Conservation (phyloP, 2,888 invertebrate species). For the Eutolmus rufibarbis region DNA sequence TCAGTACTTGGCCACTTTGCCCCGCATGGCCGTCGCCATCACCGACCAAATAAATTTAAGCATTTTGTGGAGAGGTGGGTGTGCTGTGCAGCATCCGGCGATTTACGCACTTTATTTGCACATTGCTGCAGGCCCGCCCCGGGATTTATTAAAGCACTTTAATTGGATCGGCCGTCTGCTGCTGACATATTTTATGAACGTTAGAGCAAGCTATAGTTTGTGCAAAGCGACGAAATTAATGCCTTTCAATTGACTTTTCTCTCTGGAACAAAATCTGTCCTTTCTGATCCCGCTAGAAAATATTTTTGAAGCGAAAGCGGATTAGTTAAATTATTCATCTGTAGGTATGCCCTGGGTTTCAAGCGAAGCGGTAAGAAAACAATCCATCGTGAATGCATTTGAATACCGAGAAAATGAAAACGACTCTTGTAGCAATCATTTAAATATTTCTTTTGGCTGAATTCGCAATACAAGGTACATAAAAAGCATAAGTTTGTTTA, state of each 20-base stretch:
- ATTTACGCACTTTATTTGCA: not conserved
- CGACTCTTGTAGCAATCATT: no score
- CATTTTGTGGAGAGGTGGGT: not conserved
- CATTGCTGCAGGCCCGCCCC: not conserved
- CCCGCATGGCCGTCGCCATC: not conserved
- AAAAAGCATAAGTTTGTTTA: no score
- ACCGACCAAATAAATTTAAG: not conserved
- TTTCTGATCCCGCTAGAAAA: not conserved
- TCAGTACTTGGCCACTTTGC: not conserved
- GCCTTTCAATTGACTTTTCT: not conserved
- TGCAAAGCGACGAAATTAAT: not conserved
- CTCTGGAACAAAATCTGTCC: not conserved
- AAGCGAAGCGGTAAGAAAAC: not conserved
- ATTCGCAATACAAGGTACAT: no score
- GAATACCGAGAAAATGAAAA: no score
- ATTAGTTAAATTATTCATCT: not conserved
- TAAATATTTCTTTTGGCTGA: no score
- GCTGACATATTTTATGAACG: not conserved
- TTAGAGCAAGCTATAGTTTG: not conserved
- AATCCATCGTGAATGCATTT: not conserved
- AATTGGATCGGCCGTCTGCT: not conserved
- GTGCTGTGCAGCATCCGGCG: not conserved
- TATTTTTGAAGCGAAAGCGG: not conserved
- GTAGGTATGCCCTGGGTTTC: not conserved
- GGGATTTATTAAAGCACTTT: not conserved